Evolutionary conservation across 2,888 invertebrate genomes (phyloP).

Genomic region (Rotaria socialis): DNA sequence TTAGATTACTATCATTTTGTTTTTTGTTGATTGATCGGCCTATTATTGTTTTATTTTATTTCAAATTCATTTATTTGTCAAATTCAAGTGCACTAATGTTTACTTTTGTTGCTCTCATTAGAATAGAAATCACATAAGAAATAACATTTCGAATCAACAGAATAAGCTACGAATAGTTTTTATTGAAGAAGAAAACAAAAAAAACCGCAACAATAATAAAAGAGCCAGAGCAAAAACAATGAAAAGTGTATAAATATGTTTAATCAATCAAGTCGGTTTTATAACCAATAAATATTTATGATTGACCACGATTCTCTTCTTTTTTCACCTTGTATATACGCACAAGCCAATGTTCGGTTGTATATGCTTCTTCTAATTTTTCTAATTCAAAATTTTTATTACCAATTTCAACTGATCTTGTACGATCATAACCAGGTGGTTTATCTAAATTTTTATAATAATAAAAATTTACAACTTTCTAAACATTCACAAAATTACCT

Average conservation of each 20-base stretch:
- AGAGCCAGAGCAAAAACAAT: slow-evolving; percentile 4
- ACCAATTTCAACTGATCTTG: slow-evolving; percentile 90
- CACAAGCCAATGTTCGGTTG: slow-evolving; percentile 97
- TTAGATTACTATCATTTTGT: no score
- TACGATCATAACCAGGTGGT: slow-evolving; percentile 90
- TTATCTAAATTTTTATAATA: slow-evolving; percentile 65
- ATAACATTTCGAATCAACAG: background rate
- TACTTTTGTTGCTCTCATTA: no score
- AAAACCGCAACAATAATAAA: slow-evolving; percentile 24
- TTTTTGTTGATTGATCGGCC: no score
- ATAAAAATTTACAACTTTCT: no score
- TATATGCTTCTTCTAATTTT: slow-evolving; percentile 97
- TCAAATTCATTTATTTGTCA: no score
- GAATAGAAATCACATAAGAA: no score
- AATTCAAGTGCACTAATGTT: no score
- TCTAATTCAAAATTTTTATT: slow-evolving; percentile 96
- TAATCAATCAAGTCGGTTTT: background rate
- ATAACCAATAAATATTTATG: background rate
- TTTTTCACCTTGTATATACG: slow-evolving; percentile 95
- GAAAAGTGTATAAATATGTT: slow-evolving; percentile 15
- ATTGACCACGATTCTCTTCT: slow-evolving; percentile 68
- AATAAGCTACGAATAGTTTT: slow-evolving; percentile 8
- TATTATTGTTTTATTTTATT: no score
- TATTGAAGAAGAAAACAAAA: slow-evolving; percentile 23
- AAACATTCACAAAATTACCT: background rate